Base-by-base conservation (phyloP, 2,797 vertebrate species). In the Sebastes dallii region DNA sequence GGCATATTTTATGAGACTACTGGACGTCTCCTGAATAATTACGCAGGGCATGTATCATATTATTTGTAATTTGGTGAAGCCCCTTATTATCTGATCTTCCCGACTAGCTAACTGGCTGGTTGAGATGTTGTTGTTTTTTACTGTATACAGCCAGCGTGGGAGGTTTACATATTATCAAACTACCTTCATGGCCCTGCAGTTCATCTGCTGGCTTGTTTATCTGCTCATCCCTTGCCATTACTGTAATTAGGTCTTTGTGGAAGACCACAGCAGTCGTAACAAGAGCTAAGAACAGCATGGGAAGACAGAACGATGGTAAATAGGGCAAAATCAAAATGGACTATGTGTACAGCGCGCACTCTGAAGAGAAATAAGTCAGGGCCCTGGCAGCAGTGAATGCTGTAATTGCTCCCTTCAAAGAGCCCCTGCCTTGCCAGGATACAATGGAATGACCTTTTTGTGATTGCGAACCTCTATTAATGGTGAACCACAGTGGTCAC, bases 371-470 rank as follows among this genome's bases (percentile, higher is more conserved):
- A 90, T 91, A 92, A 91, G 91, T 93, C 91, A 86, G 86, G 82
- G 88, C 74, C 83, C 78, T 88, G 91, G 89, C 89, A 90, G 87
- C 82, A 85, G 86, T 89, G 86, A 90, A 92, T 84, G 83, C 90
- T 90, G 89, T 94, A 94, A 95, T 94, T 95, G 92, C 89, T 91
- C 81, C 88, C 82, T 93, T 93, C 91, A 94, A 95, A 94, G 91
- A 90, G 86, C 85, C 85, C 82, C 91, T 90, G 91, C 88, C 80
- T 90, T 75, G 80, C 86, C 83, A 80, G 86, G 84, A 93, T 83
- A 93, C 91, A 94, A 92, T 89, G 78, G 82, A 92, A 81, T 94
- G 91, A 95, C 93, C 93, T 94, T 94, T 95, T 85, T 89, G 89
- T 92, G 90, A 94, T 92, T 92, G 85, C 81, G 85, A 86, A 91